Conservation (phyloP, 2,888 invertebrate genomes). For the Leptinotarsa haldemani region DNA sequence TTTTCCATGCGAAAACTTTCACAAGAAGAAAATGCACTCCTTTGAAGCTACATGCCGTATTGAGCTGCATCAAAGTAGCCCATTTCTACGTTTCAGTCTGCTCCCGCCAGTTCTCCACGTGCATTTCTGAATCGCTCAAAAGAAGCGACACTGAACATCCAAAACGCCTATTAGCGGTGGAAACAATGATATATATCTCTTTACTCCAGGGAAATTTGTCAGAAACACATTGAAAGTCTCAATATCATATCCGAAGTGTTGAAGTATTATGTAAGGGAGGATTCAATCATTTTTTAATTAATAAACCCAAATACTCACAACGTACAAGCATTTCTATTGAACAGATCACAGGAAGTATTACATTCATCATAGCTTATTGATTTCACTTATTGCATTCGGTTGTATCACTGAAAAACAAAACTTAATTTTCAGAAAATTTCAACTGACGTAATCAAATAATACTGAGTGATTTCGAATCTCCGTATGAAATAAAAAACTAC, state of each 20-base stretch:
- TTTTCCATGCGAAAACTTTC: background rate
- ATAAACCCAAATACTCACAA: too few relatives aligned
- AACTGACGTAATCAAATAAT: too few relatives aligned
- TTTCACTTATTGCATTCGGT: too few relatives aligned
- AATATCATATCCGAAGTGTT: too few relatives aligned
- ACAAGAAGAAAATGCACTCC: background rate
- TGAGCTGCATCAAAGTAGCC: conserved; percentile 8
- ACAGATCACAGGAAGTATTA: too few relatives aligned
- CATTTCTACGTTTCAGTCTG: background rate
- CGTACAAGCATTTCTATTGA: background rate
- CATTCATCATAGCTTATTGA: too few relatives aligned
- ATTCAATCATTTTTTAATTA: background rate
- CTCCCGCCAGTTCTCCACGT: background rate
- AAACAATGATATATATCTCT: background rate
- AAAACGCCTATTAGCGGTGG: background rate
- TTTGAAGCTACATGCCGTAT: background rate
- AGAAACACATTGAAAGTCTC: background rate
- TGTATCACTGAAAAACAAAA: too few relatives aligned
- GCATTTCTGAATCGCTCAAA: conserved; percentile 1
- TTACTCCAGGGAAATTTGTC: background rate
- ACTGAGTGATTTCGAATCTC: too few relatives aligned
- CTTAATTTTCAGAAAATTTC: too few relatives aligned
- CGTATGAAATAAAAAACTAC: too few relatives aligned
- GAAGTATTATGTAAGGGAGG: background rate
- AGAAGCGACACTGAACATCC: background rate